Percentiles rank a stretch among this genome's conserved stretches.
Conservation (phyloP, 2,113 vertebrate species). For the Chaetura pelagica region DNA sequence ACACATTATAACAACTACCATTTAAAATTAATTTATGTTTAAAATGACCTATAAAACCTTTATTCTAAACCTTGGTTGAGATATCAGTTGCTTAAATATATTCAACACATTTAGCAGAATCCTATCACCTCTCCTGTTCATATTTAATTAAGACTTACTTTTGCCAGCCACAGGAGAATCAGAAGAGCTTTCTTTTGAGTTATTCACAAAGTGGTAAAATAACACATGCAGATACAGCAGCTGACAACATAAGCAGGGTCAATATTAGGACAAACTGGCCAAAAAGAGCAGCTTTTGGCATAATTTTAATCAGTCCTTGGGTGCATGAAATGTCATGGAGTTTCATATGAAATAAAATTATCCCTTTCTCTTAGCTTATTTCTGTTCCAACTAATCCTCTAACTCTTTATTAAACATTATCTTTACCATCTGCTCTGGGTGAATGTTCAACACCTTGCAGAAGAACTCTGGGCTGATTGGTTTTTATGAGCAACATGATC, state of each 20-base stretch:
- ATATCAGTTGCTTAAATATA: slow-evolving; percentile 71
- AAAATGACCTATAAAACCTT: slow-evolving; percentile 41
- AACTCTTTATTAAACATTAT: slow-evolving; percentile 85
- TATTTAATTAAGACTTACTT: slow-evolving; percentile 75
- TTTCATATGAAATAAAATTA: slow-evolving; percentile 78
- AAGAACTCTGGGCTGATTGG: slow-evolving; percentile 72
- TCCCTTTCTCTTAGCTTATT: slow-evolving; percentile 77
- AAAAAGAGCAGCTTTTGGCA: slow-evolving; percentile 63
- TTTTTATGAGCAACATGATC: slow-evolving; percentile 79
- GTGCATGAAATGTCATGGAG: slow-evolving; percentile 75
- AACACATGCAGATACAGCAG: slow-evolving; percentile 30
- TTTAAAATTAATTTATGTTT: slow-evolving; percentile 75
- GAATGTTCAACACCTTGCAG: slow-evolving; percentile 69
- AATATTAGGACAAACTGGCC: slow-evolving; percentile 44
- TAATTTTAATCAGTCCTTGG: slow-evolving; percentile 71
- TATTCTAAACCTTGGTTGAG: slow-evolving; percentile 54
- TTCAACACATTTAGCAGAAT: slow-evolving; percentile 72
- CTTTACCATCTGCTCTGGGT: slow-evolving; percentile 80
- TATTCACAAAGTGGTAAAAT: slow-evolving; percentile 63
- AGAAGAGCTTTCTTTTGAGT: slow-evolving; percentile 64
- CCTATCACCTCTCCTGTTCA: slow-evolving; percentile 62
- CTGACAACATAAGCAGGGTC: slow-evolving; percentile 55
- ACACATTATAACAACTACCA: slow-evolving; percentile 64
- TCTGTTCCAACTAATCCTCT: slow-evolving; percentile 76
- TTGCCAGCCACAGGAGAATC: slow-evolving; percentile 64